Conservation (phyloP, 37 sponge, comb jelly and placozoan genomes). For the Ianthella basta region DNA sequence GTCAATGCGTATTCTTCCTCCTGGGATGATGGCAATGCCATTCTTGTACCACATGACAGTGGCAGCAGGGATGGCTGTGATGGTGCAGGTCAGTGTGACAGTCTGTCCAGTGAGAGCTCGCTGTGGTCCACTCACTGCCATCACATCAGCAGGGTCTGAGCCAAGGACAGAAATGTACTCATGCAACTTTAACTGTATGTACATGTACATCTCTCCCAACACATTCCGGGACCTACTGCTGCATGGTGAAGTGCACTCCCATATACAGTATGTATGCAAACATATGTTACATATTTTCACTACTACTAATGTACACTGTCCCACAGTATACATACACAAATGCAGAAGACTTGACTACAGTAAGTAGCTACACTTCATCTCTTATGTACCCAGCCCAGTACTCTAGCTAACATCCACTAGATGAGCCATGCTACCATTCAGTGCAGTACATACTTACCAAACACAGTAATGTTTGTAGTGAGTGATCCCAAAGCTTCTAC, state of each 20-base stretch:
- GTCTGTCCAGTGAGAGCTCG: background rate
- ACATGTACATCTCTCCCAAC: too few relatives aligned
- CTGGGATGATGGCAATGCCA: background rate
- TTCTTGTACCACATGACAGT: constrained; percentile 46
- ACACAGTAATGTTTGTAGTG: background rate
- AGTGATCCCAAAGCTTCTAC: background rate
- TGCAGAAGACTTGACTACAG: too few relatives aligned
- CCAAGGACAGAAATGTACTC: background rate
- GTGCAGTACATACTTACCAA: background rate
- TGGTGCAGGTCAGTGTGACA: constrained; percentile 43
- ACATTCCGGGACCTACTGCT: too few relatives aligned
- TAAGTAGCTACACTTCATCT: too few relatives aligned
- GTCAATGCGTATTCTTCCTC: background rate
- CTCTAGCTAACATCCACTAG: too few relatives aligned
- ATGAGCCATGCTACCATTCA: background rate
- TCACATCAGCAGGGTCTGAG: constrained; percentile 40
- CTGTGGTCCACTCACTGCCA: background rate
- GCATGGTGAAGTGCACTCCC: too few relatives aligned
- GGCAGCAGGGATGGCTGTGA: constrained; percentile 7
- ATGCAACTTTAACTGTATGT: background rate
- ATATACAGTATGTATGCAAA: too few relatives aligned
- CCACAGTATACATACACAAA: too few relatives aligned
- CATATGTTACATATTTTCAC: background rate
- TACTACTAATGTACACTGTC: too few relatives aligned
- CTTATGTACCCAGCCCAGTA: too few relatives aligned